A percentile compares a stretch with the other conserved stretches of the same genome.
Conservation (phyloP, 2,797 vertebrate genomes). For the Phyllotis vaccarum region DNA sequence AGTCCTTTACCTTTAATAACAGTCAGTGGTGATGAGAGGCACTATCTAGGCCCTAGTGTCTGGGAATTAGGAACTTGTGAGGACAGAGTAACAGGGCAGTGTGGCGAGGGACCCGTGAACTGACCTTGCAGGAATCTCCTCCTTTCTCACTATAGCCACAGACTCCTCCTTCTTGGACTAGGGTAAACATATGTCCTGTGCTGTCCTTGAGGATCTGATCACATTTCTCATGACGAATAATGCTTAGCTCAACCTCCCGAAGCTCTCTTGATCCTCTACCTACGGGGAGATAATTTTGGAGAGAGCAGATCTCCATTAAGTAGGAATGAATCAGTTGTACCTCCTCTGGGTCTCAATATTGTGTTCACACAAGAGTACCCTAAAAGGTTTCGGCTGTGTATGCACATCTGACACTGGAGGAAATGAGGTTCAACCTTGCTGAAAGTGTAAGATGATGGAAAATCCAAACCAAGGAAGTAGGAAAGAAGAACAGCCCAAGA, state of each 20-base stretch:
- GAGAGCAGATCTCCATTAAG: not conserved
- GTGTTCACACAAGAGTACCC: not conserved
- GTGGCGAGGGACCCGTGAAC: not conserved
- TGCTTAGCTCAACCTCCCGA: constrained; percentile 48
- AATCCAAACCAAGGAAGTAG: not conserved
- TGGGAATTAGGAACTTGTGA: not conserved
- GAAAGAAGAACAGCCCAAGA: not conserved
- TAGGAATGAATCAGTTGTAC: not conserved
- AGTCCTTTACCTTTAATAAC: not conserved
- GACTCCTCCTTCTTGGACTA: not conserved
- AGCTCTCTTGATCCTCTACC: accelerated
- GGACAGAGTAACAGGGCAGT: not conserved
- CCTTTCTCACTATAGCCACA: constrained; percentile 48
- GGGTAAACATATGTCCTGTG: accelerated
- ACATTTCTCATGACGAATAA: constrained; percentile 43
- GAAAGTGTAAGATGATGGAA: not conserved
- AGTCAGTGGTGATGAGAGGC: not conserved
- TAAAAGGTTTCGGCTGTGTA: not conserved
- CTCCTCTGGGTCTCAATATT: not conserved
- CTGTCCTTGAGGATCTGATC: not conserved
- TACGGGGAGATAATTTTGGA: not conserved
- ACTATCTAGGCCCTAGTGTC: not conserved
- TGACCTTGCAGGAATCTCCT: constrained; percentile 75
- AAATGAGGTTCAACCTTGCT: not conserved
- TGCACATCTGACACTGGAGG: not conserved